These are phyloP conservation scores for Calliopsis andreniformis DNA, from an alignment of 1,140 invertebrate species.

Conservation along the genomic window DNA sequence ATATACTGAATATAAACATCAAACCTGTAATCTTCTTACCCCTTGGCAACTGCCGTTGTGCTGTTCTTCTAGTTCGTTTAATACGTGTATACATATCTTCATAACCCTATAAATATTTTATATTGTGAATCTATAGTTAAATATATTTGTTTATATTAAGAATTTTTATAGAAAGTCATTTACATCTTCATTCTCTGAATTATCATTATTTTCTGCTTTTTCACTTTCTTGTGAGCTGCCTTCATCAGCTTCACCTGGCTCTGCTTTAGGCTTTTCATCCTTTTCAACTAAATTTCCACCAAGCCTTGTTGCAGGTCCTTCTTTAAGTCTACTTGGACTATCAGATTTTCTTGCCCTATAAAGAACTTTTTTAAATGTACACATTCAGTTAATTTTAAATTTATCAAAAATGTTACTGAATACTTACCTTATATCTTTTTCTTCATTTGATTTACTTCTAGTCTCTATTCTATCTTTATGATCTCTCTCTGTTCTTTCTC, in stretches of 20 bases:
- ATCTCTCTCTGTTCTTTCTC: slow-evolving; percentile 63
- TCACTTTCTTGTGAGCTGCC: slow-evolving; percentile 75
- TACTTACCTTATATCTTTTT: slow-evolving; percentile 71
- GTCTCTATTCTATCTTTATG: slow-evolving; percentile 65
- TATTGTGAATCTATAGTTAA: background rate
- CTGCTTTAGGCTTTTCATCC: slow-evolving; percentile 71
- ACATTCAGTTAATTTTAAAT: background rate
- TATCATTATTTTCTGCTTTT: slow-evolving; percentile 76
- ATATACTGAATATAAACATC: slow-evolving; percentile 14
- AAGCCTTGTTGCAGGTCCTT: slow-evolving; percentile 77
- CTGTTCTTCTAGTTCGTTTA: slow-evolving; percentile 81
- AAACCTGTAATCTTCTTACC: slow-evolving; percentile 74
- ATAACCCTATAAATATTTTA: slow-evolving; percentile 73
- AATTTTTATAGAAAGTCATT: slow-evolving; percentile 32
- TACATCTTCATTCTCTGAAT: slow-evolving; percentile 78
- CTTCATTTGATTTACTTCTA: slow-evolving; percentile 71
- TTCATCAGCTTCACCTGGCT: slow-evolving; percentile 69
- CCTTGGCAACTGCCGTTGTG: slow-evolving; percentile 77
- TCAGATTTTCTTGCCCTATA: slow-evolving; percentile 72
- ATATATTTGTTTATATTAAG: background rate
- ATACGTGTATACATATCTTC: slow-evolving; percentile 85
- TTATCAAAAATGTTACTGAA: slow-evolving; percentile 4
- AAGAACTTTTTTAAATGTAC: slow-evolving; percentile 11
- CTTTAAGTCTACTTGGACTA: slow-evolving; percentile 74
- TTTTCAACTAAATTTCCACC: slow-evolving; percentile 73